phyloP scores from a whole-genome alignment of 2,113 vertebrate genomes.

The Eleginops maclovinus region DNA sequence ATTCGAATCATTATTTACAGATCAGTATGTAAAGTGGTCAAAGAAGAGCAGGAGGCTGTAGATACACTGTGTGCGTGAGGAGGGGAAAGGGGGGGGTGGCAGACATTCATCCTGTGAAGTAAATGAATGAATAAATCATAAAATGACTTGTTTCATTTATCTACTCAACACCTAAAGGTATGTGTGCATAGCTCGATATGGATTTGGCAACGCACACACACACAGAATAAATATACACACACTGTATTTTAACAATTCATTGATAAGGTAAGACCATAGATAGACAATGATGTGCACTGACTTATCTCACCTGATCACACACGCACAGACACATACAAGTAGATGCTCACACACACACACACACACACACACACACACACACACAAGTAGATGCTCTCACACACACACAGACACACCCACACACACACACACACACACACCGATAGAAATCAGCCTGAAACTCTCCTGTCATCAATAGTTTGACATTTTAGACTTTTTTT shows the following conservation, averaged over 20 bases:
- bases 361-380: background rate
- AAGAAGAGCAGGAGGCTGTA: conserved; percentile 62
- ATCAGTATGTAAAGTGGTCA: conserved; percentile 86
- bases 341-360: conserved; percentile 10
- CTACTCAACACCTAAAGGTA: conserved; percentile 27
- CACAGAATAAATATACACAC: conserved; percentile 70
- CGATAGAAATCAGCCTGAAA: conserved; percentile 24
- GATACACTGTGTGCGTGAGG: conserved; percentile 55
- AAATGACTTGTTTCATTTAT: conserved; percentile 26
- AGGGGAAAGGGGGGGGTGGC: background rate
- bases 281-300: conserved; percentile 54
- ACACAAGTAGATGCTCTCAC: no score
- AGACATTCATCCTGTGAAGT: conserved; percentile 49
- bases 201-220: conserved; percentile 40
- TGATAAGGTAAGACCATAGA: conserved; percentile 42
- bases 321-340: background rate
- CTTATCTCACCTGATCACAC: conserved; percentile 36
- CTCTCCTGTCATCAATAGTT: conserved; percentile 6
- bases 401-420: conserved; percentile 25
- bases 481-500: conserved; percentile 28
- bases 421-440: conserved; percentile 26
- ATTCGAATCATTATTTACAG: conserved; percentile 86
- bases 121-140: conserved; percentile 33
- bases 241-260: conserved; percentile 54
- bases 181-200: conserved; percentile 70